Conservation (phyloP, 2,888 invertebrate species). For the Lysandra bellargus region DNA sequence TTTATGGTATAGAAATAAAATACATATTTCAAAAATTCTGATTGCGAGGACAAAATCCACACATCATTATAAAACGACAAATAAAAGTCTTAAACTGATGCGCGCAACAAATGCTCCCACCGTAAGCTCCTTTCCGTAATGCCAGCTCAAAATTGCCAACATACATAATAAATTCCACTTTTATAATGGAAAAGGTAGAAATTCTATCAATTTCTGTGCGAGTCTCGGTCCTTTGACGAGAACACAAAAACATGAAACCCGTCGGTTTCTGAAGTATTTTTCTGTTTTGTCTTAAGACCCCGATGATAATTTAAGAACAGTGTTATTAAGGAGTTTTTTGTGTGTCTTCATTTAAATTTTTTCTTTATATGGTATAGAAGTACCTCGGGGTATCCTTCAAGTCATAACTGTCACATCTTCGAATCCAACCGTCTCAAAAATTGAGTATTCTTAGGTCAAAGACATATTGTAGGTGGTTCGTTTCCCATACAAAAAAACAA, state of each 20-base stretch:
- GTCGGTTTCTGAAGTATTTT: not conserved
- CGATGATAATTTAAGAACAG: not conserved
- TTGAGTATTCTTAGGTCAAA: too few relatives aligned
- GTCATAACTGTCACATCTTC: too few relatives aligned
- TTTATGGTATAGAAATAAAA: not conserved
- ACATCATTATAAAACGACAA: not conserved
- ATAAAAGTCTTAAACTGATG: not conserved
- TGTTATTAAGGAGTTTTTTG: not conserved
- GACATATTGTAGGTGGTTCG: too few relatives aligned
- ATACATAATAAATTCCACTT: slow-evolving; percentile 23
- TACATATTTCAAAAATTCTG: not conserved
- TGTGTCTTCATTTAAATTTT: not conserved
- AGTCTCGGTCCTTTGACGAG: slow-evolving; percentile 6
- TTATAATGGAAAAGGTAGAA: slow-evolving; percentile 14
- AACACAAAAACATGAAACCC: not conserved
- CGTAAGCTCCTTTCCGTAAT: slow-evolving; percentile 19
- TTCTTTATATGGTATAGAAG: too few relatives aligned
- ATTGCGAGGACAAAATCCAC: not conserved
- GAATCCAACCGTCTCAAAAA: too few relatives aligned
- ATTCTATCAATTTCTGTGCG: slow-evolving; percentile 5
- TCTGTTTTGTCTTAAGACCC: not conserved
- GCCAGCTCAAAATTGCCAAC: slow-evolving; percentile 22
- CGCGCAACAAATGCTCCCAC: not conserved
- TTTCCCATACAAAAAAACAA: too few relatives aligned
- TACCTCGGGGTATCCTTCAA: too few relatives aligned